phyloP scores from a whole-genome alignment of 2,113 vertebrate species.

The Rana temporaria region DNA sequence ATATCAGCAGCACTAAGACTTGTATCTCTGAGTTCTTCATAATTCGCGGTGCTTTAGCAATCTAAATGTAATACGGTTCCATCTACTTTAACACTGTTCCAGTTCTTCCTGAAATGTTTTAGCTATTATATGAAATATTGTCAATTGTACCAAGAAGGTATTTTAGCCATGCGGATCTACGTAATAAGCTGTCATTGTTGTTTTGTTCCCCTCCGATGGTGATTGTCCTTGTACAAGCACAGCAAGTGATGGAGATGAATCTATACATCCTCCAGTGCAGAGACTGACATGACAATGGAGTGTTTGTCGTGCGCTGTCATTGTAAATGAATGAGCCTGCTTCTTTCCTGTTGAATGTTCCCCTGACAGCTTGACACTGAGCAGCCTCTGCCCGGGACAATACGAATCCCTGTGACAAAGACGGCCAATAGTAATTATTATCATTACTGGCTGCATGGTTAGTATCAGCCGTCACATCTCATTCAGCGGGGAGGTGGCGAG shows the following conservation, averaged over 20 bases:
- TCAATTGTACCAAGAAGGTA: background rate
- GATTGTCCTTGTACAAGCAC: background rate
- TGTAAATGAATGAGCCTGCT: background rate
- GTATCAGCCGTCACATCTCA: slow-evolving; percentile 30
- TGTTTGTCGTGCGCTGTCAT: background rate
- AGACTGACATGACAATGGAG: background rate
- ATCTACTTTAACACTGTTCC: too few species aligned
- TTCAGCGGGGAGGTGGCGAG: background rate
- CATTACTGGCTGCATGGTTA: slow-evolving; percentile 35
- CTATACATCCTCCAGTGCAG: background rate
- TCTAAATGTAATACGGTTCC: too few species aligned
- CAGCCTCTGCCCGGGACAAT: slow-evolving; percentile 11
- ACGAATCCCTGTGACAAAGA: slow-evolving; percentile 5
- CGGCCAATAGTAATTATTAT: slow-evolving; percentile 44
- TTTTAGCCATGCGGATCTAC: slow-evolving; percentile 1
- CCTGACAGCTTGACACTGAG: slow-evolving; percentile 33
- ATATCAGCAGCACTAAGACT: too few species aligned
- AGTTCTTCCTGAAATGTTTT: too few species aligned
- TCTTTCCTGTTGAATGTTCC: slow-evolving; percentile 43
- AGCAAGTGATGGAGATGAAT: background rate
- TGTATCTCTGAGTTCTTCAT: too few species aligned
- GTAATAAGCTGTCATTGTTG: background rate
- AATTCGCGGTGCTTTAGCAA: too few species aligned
- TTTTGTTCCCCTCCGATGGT: background rate
- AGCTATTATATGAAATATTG: slow-evolving; percentile 14